Percentiles rank a stretch among this genome's conserved stretches.
Conservation (phyloP, 1,140 invertebrate genomes). For the Drosophila arawakana region DNA sequence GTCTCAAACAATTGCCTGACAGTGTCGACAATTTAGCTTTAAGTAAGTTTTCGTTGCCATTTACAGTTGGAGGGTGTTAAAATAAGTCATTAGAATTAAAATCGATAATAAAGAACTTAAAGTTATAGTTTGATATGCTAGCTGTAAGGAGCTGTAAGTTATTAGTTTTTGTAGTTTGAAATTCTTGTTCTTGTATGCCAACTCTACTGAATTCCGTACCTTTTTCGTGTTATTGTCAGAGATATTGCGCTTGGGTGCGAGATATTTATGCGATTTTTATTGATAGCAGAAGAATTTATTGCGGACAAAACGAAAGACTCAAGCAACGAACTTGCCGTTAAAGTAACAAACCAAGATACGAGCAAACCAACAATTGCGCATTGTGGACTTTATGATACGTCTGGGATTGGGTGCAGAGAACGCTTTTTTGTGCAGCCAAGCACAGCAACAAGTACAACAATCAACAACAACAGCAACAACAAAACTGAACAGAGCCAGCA, state of each 20-base stretch:
- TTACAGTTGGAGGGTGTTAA: background rate
- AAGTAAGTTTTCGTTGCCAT: background rate
- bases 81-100: too few relatives aligned
- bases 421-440: constrained; percentile 51
- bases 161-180: too few relatives aligned
- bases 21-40: constrained; percentile 8
- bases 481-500: constrained; percentile 23
- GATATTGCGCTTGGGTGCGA: constrained; percentile 17
- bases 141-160: too few relatives aligned
- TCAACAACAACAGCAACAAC: constrained; percentile 24
- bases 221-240: constrained; percentile 4
- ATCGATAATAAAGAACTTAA: too few relatives aligned
- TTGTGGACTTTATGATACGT: constrained; percentile 53
- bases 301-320: constrained; percentile 58
- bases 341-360: constrained; percentile 56
- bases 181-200: too few relatives aligned
- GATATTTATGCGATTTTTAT: constrained; percentile 56
- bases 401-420: constrained; percentile 38
- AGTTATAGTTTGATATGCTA: too few relatives aligned
- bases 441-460: constrained; percentile 29
- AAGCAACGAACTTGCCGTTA: constrained; percentile 54
- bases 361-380: constrained; percentile 38
- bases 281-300: constrained; percentile 53
- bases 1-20: background rate
- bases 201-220: too few relatives aligned